phyloP scores from a whole-genome alignment of 2,113 vertebrate genomes.

The Pollimyrus isidori region DNA sequence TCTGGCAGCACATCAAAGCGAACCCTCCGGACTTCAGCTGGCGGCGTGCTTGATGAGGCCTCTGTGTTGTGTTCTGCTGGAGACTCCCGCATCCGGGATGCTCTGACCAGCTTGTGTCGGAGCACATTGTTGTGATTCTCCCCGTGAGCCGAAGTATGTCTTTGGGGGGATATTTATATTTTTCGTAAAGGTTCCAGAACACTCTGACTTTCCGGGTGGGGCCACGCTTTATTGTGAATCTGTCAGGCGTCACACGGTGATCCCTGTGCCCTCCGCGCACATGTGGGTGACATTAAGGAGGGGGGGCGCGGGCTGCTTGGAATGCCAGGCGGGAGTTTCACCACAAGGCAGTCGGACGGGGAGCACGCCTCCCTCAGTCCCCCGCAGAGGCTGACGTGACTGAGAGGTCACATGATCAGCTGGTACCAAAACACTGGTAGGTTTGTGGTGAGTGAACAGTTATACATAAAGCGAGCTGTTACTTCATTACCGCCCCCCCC shows the following conservation, averaged over 20 bases:
- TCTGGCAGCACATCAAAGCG: not conserved
- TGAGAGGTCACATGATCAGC: not conserved
- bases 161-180: constrained; percentile 14
- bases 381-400: not conserved
- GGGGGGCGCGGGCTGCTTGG: not conserved
- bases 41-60: not conserved
- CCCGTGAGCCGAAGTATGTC: not conserved
- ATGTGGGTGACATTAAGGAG: constrained; percentile 9
- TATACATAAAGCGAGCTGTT: not conserved
- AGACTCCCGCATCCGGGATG: not conserved
- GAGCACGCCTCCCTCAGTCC: not conserved
- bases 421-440: not conserved
- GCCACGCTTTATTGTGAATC: constrained; percentile 4
- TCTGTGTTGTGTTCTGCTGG: not conserved
- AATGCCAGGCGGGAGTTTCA: not conserved
- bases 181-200: constrained; percentile 15
- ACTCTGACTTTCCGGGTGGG: not conserved
- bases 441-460: not conserved
- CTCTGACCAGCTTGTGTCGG: not conserved
- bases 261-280: not conserved
- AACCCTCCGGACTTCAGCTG: not conserved
- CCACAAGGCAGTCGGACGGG: not conserved
- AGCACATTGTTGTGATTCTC: constrained; percentile 20
- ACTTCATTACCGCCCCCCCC: not conserved
- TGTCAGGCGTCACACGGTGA: not conserved